These are phyloP conservation scores for Theodoxus fluviatilis DNA, from an alignment of 2,888 invertebrate genomes.

Conservation along the genomic window DNA sequence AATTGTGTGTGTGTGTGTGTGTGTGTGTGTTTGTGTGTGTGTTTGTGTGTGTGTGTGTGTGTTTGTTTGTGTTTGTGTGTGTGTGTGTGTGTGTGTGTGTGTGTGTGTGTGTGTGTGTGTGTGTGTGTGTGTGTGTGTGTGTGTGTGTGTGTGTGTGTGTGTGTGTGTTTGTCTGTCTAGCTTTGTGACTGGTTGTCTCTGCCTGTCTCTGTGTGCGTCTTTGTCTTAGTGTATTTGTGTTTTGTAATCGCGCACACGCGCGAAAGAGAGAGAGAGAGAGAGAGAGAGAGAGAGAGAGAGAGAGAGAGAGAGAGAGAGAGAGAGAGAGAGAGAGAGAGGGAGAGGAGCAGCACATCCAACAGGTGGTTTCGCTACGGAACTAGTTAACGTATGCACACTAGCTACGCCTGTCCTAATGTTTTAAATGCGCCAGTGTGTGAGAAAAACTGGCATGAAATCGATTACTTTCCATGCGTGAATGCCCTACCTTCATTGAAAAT, in stretches of 20 bases:
- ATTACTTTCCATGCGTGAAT: too few species aligned
- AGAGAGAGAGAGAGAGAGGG: conserved; percentile 13
- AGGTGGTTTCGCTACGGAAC: too few species aligned
- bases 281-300: conserved; percentile 4
- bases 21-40: background rate
- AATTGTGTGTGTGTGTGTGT: background rate
- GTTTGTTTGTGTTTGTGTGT: background rate
- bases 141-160: conserved; percentile 15
- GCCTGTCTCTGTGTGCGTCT: background rate
- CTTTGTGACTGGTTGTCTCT: background rate
- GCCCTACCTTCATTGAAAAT: too few species aligned
- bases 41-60: conserved; percentile 15
- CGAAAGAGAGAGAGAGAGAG: background rate
- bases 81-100: background rate
- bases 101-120: background rate
- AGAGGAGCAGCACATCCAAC: too few species aligned
- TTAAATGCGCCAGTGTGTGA: too few species aligned
- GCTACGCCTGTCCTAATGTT: too few species aligned
- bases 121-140: conserved; percentile 8
- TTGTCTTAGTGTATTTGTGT: background rate
- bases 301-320: background rate
- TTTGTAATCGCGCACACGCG: background rate
- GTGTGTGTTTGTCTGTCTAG: background rate
- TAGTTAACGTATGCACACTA: too few species aligned
- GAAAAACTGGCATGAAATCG: too few species aligned